Base-by-base conservation (phyloP, 2,888 invertebrate species). In the Crioceris asparagi region DNA sequence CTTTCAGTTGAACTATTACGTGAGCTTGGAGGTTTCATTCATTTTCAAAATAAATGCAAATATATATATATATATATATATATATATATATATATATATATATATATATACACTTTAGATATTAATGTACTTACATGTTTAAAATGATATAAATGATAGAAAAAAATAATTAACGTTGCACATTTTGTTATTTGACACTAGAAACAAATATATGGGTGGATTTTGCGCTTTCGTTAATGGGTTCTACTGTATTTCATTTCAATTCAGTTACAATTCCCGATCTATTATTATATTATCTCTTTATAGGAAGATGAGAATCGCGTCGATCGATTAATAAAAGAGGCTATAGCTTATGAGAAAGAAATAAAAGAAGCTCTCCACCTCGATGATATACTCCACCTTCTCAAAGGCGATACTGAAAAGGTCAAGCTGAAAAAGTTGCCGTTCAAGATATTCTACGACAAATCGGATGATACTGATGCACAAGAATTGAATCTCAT, bases 351-450 rank as follows among this genome's bases (percentile, higher is more conserved):
- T 45, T 59, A 74, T 32, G 52, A 56, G n/a, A n/a, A n/a, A n/a
- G n/a, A n/a, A n/a, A 54, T 72, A 32, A 61, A 56, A 5, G 64
- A 71, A 48, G 64, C 70, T 32, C 64, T 66, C 21, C 74, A 68
- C 58, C 60, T 75, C 35, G 70, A 74, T 49, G 71, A 74, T 49
- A 65, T 74, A 41, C 64, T 75, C 42, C 66, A 70, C 37, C 58
- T 74, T 35, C 59, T 75, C 47, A 62, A 66, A 2, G 73, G 73
- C 0, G 65, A 73, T 53, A 56, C 70, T 11, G 61, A 64, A 25
- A 54, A 56, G 44, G 52, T 60, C 5, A 52, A 50, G 40, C 45
- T 49, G 12, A 55, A 52, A 41, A 51, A 52, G 35, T 52, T 55
- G 43, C 61, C 62, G 1, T 54, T 54, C 26, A 40, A 46, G 14